Evolutionary conservation across 2,113 vertebrate genomes (phyloP).

Genomic region (Lasiurus cinereus): DNA sequence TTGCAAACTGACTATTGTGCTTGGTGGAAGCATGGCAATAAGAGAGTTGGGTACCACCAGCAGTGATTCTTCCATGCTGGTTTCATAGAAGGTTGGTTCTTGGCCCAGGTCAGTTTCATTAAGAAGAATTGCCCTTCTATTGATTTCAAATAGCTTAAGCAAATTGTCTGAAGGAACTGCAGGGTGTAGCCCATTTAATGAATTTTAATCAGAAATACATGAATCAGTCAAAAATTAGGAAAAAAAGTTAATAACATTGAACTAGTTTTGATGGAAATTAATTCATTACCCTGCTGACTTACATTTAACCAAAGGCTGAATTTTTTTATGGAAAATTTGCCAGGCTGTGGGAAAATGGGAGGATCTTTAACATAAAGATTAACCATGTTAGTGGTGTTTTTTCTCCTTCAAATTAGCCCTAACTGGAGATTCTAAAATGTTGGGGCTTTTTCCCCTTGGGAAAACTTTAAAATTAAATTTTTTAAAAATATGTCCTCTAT

Average conservation of each 20-base stretch:
- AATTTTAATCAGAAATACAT: slow-evolving; percentile 80
- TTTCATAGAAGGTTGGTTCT: slow-evolving; percentile 58
- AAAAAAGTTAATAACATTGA: slow-evolving; percentile 78
- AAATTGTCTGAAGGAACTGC: slow-evolving; percentile 73
- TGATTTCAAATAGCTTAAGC: slow-evolving; percentile 53
- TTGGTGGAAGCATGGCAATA: not conserved
- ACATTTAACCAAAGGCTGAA: slow-evolving; percentile 78
- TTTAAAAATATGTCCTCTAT: not conserved
- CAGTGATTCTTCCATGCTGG: not conserved
- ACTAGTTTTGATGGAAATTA: slow-evolving; percentile 86
- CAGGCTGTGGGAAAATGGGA: slow-evolving; percentile 63
- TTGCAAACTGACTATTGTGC: not conserved
- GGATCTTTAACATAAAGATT: slow-evolving; percentile 71
- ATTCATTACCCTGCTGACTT: slow-evolving; percentile 79
- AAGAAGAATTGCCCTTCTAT: slow-evolving; percentile 71
- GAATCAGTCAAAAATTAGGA: slow-evolving; percentile 75
- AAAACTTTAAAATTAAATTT: not conserved
- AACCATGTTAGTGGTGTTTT: slow-evolving; percentile 69
- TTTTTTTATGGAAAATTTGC: slow-evolving; percentile 81
- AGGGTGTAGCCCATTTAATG: slow-evolving; percentile 76
- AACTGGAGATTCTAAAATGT: slow-evolving; percentile 29
- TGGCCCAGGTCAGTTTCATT: slow-evolving; percentile 75
- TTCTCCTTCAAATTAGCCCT: slow-evolving; percentile 53
- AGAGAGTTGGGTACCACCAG: not conserved
- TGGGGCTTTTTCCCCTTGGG: not conserved